A percentile compares a stretch with the other conserved stretches of the same genome.
Conservation (phyloP, 2,888 invertebrate species). For the Xestia ashworthii region DNA sequence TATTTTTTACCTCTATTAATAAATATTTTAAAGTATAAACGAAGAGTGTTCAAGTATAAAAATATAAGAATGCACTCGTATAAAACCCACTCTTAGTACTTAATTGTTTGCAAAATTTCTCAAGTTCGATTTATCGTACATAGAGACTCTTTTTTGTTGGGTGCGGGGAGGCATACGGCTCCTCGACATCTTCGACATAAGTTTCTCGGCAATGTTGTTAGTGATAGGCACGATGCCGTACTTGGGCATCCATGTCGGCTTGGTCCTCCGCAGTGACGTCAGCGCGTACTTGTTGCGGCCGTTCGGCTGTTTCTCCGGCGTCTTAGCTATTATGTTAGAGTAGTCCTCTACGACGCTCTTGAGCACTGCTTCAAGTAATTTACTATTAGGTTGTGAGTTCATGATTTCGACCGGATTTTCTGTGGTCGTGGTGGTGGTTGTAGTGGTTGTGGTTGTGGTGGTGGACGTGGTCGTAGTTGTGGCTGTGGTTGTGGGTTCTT, state of each 20-base stretch:
- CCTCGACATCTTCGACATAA: constrained; percentile 73
- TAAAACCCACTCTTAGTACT: constrained; percentile 20
- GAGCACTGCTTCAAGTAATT: constrained; percentile 51
- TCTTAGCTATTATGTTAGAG: constrained; percentile 55
- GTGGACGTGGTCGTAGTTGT: not conserved
- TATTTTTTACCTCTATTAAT: too few species aligned
- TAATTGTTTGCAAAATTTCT: constrained; percentile 4
- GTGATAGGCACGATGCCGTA: constrained; percentile 82
- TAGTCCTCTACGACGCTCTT: constrained; percentile 54
- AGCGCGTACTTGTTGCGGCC: constrained; percentile 70
- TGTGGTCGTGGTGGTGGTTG: constrained; percentile 25
- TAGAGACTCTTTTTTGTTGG: constrained; percentile 12
- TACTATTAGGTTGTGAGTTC: constrained; percentile 34
- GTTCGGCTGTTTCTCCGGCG: constrained; percentile 52
- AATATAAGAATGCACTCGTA: constrained; percentile 14
- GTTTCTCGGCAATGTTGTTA: constrained; percentile 76
- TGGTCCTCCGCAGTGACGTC: constrained; percentile 73
- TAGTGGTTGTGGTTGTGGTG: not conserved
- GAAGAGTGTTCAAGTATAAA: constrained; percentile 19
- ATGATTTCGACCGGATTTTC: constrained; percentile 15
- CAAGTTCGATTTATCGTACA: constrained; percentile 15
- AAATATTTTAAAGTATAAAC: too few species aligned
- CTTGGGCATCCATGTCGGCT: constrained; percentile 77
- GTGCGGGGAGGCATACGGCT: constrained; percentile 57
- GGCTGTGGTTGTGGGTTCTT: constrained; percentile 13